Evolutionary conservation across 2,888 invertebrate genomes (phyloP).

Genomic region (Orthosia incerta): DNA sequence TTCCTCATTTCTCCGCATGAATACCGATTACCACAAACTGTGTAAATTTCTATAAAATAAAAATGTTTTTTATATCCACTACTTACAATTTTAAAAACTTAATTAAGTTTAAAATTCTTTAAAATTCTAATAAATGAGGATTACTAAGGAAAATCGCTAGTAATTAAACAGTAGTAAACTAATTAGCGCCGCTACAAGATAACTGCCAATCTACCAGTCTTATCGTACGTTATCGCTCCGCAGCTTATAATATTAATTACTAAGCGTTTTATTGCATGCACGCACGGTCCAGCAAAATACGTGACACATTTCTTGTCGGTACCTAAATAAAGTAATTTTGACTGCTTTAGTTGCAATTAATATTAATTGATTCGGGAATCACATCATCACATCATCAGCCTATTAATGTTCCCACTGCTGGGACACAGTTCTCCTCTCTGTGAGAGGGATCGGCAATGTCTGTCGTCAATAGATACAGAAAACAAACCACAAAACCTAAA

Average conservation of each 20-base stretch:
- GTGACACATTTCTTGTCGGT: background rate
- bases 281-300: background rate
- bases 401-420: too few species aligned
- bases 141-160: background rate
- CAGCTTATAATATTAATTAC: constrained; percentile 19
- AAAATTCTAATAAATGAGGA: too few species aligned
- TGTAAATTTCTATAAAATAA: too few species aligned
- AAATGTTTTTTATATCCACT: too few species aligned
- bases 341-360: background rate
- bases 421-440: too few species aligned
- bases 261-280: constrained; percentile 32
- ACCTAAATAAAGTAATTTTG: background rate
- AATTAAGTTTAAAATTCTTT: too few species aligned
- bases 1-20: too few species aligned
- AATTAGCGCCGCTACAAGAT: constrained; percentile 27
- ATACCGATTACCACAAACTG: too few species aligned
- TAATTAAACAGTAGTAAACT: constrained; percentile 6
- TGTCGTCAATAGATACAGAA: background rate
- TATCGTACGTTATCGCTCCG: constrained; percentile 12
- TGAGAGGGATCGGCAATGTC: too few species aligned
- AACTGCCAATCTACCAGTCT: constrained; percentile 11
- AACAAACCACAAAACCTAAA: background rate
- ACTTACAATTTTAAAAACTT: too few species aligned
- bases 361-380: too few species aligned
- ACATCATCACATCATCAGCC: too few species aligned